Base-by-base conservation (phyloP, 2,888 invertebrate genomes). In the Tiphia femorata region DNA sequence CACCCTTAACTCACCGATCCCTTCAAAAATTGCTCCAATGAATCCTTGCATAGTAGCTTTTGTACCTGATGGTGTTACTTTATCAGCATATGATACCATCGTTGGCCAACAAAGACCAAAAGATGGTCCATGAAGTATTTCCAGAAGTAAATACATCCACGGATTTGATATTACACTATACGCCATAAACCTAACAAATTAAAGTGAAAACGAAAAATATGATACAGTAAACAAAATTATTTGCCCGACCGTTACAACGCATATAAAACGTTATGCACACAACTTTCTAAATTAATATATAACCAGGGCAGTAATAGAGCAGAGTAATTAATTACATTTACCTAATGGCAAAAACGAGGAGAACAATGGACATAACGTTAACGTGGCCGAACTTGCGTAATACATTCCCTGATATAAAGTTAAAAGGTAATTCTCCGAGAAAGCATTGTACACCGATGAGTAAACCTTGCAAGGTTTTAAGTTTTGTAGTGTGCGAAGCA, bases 91-190 rank as follows among this genome's bases (percentile, higher is more conserved):
- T 0, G 94, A 93, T 14, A 94, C 91, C 93, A 95, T 94, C 7
- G 94, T 91, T 0, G 95, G 90, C 81, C 93, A 96, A 75, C 93
- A 93, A 78, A 96, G 88, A 16, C 96, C 96, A 79, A 94, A 93
- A 0, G 96, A 95, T 17, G 96, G 85, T 0, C 97, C 96, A 83
- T 97, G 95, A 6, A 93, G 84, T 58, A 95, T 81, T 83, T 97
- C 97, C 47, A 97, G 89, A 0, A 94, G 91, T 56, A 97, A 85
- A 41, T 93, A 90, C 86, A 89, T 90, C 95, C 96, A 96, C 0
- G 94, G 91, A 82, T 95, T 90, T 1, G 86, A 85, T 48, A 96
- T 83, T 48, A 91, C 84, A 1, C 95, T 96, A 81, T 97, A 97
- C 12, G 92, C 85, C 59, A 94, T 85, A 75, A 95, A 94, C 44